phyloP scores from a whole-genome alignment of 1,140 invertebrate species.

The Cyclargus thomasi region DNA sequence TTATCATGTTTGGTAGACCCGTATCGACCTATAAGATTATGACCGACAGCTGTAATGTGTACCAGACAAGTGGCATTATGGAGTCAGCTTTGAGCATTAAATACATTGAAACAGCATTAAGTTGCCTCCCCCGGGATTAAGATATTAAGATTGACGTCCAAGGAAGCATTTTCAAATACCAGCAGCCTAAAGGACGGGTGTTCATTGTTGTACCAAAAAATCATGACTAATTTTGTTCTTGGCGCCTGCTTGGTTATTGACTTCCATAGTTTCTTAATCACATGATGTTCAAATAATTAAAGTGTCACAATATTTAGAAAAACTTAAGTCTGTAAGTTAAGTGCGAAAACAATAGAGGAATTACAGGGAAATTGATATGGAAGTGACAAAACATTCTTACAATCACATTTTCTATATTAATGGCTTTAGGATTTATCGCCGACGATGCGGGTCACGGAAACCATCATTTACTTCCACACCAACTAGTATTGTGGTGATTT shows the following conservation, averaged over 20 bases:
- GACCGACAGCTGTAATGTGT: conserved; percentile 44
- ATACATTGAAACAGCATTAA: conserved; percentile 18
- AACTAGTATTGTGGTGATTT: conserved; percentile 30
- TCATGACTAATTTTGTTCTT: no score
- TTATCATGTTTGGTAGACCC: conserved; percentile 44
- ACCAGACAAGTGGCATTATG: conserved; percentile 28
- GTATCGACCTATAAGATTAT: conserved; percentile 48
- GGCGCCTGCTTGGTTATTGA: no score
- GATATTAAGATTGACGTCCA: conserved; percentile 10
- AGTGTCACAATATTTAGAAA: no score
- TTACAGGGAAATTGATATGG: background rate
- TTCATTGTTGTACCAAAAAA: background rate
- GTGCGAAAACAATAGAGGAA: background rate
- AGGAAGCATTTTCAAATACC: conserved; percentile 4
- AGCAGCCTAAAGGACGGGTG: background rate
- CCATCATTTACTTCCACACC: conserved; percentile 51
- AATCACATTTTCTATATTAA: conserved; percentile 31
- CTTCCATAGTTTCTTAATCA: no score
- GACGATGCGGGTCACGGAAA: conserved; percentile 56
- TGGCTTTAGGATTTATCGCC: conserved; percentile 5
- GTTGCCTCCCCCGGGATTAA: conserved; percentile 14
- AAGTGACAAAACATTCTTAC: background rate
- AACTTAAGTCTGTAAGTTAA: background rate
- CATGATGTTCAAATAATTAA: no score
- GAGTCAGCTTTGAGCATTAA: conserved; percentile 6